Evolutionary conservation across 2,888 invertebrate genomes (phyloP).

Genomic region (Thyatira batis): DNA sequence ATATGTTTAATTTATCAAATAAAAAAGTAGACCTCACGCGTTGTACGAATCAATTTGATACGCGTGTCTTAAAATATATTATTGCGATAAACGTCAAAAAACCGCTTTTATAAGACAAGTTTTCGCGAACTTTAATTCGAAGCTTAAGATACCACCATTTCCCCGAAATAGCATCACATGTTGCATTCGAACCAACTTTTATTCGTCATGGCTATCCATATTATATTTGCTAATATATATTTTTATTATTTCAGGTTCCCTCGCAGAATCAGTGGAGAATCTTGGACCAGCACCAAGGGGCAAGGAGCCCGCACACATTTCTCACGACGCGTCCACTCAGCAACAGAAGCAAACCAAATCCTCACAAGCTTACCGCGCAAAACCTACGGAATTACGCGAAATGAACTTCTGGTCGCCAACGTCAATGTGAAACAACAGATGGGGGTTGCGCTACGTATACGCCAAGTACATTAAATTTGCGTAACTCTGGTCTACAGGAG

Average conservation of each 20-base stretch:
- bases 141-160: too few species aligned
- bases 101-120: too few species aligned
- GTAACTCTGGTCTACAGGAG: conserved; percentile 1
- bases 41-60: neutral
- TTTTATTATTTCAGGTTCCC: conserved; percentile 43
- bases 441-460: conserved; percentile 6
- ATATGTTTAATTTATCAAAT: neutral
- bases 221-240: neutral
- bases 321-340: conserved; percentile 37
- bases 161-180: too few species aligned
- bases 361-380: conserved; percentile 53
- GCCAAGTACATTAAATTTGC: conserved; percentile 1
- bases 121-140: too few species aligned
- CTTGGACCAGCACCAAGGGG: conserved; percentile 57
- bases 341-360: conserved; percentile 52
- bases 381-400: conserved; percentile 86
- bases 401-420: conserved; percentile 94
- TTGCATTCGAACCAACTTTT: neutral
- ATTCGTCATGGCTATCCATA: neutral
- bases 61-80: neutral
- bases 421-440: conserved; percentile 84
- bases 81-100: neutral
- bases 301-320: conserved; percentile 36
- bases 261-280: conserved; percentile 73
- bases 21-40: neutral